Base-by-base conservation (phyloP, 2,888 invertebrate genomes). In the Eledona agricola region DNA sequence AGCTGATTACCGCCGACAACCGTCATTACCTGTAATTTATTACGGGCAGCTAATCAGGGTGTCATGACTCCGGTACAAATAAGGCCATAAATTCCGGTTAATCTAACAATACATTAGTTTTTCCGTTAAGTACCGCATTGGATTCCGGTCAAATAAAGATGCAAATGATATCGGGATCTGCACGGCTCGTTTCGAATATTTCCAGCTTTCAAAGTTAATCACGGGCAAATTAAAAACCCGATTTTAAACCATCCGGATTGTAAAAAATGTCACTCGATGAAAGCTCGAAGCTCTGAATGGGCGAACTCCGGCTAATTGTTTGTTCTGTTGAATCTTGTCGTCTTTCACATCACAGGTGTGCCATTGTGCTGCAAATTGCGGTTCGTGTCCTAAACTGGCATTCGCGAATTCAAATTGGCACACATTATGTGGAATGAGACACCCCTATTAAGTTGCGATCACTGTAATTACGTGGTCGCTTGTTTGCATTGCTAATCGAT, bases 401-500 rank as follows among this genome's bases (percentile, higher is more conserved):
- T 38, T 28, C 4, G 16, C 49, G 22, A 35, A 47, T 35, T 22
- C 31, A 50, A 50, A 50, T 50, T 50, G 25, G 25, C 31, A 40
- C 31, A 31, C 29, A 50, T 50, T 50, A 50, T 50, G 19, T 25
- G 49, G 40, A 50, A 40, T 50, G 40, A 32, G 40, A 50, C 49
- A 50, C 49, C 40, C 38, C 38, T 50, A 40, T 50, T 50, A 31
- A 6, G 40, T 32, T n/a, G 25, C 32, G 25, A 50, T 50, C 12
- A 50, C 49, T 32, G 15, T 50, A 50, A 50, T 50, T 40, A 50
- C 11, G 5, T 2, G 9, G 15, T 15, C 19, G 37, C 20, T 50
- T 50, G 49, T 50, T 50, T 50, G 49, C 49, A 50, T 40, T 19
- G 32, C 25, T 50, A 50, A 50, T 50, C 40, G 49, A 50, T 50